These are phyloP conservation scores for Sarcophaga variegata DNA, from an alignment of 2,888 invertebrate species.

Conservation along the genomic window DNA sequence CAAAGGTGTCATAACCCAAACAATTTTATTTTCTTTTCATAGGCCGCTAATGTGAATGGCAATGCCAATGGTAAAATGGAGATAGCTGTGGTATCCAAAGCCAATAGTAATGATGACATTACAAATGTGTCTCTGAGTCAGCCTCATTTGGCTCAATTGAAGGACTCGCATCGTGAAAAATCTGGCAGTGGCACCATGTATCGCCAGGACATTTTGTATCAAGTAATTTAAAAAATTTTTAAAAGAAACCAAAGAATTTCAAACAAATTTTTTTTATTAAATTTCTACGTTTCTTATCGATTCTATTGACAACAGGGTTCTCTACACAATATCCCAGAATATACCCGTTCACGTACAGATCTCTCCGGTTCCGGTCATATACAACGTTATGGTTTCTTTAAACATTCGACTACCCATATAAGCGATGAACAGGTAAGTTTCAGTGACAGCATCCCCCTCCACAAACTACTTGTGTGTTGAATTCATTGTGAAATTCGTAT, in stretches of 20 bases:
- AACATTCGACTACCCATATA: conserved; percentile 74
- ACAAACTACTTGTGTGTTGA: not conserved
- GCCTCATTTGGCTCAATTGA: conserved; percentile 82
- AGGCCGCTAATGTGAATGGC: conserved; percentile 73
- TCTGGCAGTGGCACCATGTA: conserved; percentile 90
- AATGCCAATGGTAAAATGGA: conserved; percentile 73
- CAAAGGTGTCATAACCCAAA: not conserved
- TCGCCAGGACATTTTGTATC: conserved; percentile 94
- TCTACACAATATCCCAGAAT: conserved; percentile 83
- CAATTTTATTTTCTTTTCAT: not conserved
- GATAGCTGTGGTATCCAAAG: conserved; percentile 71
- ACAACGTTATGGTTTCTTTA: conserved; percentile 81
- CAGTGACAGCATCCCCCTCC: not conserved
- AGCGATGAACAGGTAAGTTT: conserved; percentile 75
- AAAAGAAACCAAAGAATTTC: not conserved
- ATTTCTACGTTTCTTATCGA: not conserved
- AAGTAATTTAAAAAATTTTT: conserved; percentile 83
- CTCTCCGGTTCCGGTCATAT: conserved; percentile 80
- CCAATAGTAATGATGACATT: conserved; percentile 76
- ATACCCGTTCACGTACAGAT: conserved; percentile 83
- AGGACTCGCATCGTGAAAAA: conserved; percentile 75
- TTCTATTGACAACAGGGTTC: conserved; percentile 79
- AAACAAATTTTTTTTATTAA: conserved; percentile 21
- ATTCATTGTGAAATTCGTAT: not conserved
- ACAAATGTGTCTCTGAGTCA: conserved; percentile 87